Percentiles rank a stretch among this genome's conserved stretches.
These are phyloP conservation scores for Mustela lutreola DNA, from an alignment of 2,113 vertebrate species.

Conservation along the genomic window DNA sequence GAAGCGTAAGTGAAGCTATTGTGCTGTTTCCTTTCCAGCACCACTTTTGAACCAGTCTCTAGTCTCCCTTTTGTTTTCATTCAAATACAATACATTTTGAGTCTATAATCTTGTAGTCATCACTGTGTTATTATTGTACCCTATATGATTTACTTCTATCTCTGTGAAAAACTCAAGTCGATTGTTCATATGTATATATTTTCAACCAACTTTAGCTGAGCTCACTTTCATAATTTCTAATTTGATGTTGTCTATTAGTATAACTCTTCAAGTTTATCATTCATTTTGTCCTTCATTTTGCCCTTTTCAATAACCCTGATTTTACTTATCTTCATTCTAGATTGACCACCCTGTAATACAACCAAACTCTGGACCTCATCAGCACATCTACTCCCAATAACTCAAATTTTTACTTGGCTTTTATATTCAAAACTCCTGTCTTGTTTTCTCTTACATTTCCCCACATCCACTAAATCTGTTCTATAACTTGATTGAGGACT, in stretches of 20 bases:
- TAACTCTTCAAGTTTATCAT: conserved; percentile 22
- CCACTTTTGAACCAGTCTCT: background rate
- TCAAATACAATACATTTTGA: background rate
- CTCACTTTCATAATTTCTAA: background rate
- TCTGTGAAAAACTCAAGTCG: background rate
- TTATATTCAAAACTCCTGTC: conserved; percentile 64
- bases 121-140: background rate
- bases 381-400: conserved; percentile 14
- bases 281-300: background rate
- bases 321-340: conserved; percentile 48
- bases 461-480: conserved; percentile 52
- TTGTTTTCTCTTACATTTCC: conserved; percentile 68
- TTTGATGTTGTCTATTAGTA: background rate
- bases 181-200: background rate
- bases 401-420: conserved; percentile 53
- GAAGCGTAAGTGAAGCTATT: background rate
- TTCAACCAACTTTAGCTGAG: background rate
- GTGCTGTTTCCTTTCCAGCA: background rate
- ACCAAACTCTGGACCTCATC: background rate
- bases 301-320: background rate
- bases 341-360: conserved; percentile 67
- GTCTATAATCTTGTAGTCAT: background rate
- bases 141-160: background rate
- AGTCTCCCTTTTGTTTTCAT: background rate
- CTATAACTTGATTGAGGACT: background rate